Evolutionary conservation across 2,797 vertebrate species (phyloP), one percentile per base, ranked within the genome.

Genomic region (Silurus aristotelis): DNA sequence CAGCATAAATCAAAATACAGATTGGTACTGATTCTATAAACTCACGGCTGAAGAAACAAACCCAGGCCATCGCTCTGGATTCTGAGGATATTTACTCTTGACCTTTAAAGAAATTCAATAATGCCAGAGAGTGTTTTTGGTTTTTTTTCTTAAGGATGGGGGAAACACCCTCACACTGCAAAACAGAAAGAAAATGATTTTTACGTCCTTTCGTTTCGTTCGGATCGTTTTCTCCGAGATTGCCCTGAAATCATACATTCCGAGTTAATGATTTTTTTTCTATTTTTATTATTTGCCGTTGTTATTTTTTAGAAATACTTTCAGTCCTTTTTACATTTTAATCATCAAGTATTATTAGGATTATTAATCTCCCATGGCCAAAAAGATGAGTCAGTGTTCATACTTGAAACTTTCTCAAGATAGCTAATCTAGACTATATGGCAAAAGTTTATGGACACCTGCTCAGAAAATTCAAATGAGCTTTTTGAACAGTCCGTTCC

Each of bases 91-190:
- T 76, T 82, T 82, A 48, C 72, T 82, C 22, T 19, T 82, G 71
- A 77, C 84, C 63, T 86, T 86, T 86, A 48, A 77, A 82, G 52
- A 43, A 52, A 82, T 68, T 86, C 85, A 76, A 82, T 75, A 46
- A 46, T 31, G 25, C 72, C 63, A 76, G 48, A 27, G 20, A 66
- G 78, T 60, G 14, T 79, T 27, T 25, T 72, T 38, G 71, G 70
- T 25, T 48, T 61, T 58, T 8, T 60, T 27, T 71, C 84, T 80
- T n/a, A 63, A n/a, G 17, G 52, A 52, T 13, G 64, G 20, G 10
- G 20, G 10, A 22, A 61, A 75, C 15, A 55, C 60, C 14, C 17
- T 70, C 38, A 61, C 12, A 52, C 38, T 63, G 68, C 1, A 56
- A 64, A 9, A 73, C 13, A 27, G 6, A 48, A 43, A 80, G 19